These are phyloP conservation scores for Procapra przewalskii DNA, from an alignment of 2,113 vertebrate genomes.

Conservation along the genomic window DNA sequence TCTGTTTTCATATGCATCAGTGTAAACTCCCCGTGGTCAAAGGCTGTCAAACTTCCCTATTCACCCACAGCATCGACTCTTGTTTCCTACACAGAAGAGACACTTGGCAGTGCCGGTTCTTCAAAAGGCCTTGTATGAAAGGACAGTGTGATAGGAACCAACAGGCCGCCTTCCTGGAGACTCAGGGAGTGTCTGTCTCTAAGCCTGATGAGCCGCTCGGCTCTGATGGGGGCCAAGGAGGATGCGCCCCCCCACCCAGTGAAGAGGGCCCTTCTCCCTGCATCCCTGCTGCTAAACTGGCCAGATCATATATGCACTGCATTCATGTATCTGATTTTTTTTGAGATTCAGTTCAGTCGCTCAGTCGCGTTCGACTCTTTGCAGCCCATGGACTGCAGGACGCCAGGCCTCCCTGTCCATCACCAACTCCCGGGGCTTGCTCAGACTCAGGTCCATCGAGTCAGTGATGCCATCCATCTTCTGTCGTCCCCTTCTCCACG, in stretches of 20 bases:
- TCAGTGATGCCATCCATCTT: neutral
- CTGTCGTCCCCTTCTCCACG: neutral
- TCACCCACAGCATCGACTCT: neutral
- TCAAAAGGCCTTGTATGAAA: neutral
- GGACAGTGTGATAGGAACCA: neutral
- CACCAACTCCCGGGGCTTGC: neutral
- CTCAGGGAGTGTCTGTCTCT: neutral
- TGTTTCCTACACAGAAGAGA: neutral
- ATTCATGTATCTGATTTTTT: neutral
- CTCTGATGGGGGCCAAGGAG: neutral
- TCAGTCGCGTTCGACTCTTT: neutral
- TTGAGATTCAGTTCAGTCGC: neutral
- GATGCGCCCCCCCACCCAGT: neutral
- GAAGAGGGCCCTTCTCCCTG: rapidly evolving
- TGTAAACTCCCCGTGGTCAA: conserved; percentile 19
- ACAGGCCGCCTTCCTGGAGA: neutral
- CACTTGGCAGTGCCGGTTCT: neutral
- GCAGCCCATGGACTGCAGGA: neutral
- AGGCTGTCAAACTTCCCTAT: neutral
- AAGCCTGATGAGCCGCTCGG: neutral
- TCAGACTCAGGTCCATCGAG: neutral
- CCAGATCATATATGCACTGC: neutral
- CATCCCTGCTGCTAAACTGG: neutral
- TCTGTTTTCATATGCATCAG: neutral
- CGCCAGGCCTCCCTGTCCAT: neutral